Evolutionary conservation across 2,113 vertebrate species (phyloP), one percentile per base, ranked within the genome.

Genomic region (Ammodytes dubius): DNA sequence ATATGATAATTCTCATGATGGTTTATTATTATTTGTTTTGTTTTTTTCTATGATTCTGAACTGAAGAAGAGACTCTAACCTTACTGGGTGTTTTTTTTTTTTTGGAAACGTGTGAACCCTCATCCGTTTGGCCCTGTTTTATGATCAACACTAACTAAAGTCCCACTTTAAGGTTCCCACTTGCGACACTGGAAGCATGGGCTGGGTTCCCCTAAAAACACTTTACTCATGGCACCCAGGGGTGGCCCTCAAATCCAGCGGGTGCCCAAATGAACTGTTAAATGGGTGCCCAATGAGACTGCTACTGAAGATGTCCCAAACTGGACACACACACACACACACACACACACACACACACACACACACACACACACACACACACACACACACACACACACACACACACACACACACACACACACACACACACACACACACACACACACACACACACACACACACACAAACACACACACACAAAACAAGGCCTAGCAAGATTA

Each of bases 41-140:
- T 94, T 95, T 94, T 95, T 27, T 95, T 95, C 92, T 95, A 95
- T 90, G 64, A 88, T 77, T 91, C 84, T 90, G 87, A 94, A 87
- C 72, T 92, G 90, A 91, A 90, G 90, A 91, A 90, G 79, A 91
- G 88, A 92, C 86, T 89, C 81, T 84, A 77, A 89, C 86, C 78
- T 88, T 82, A 74, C 57, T 83, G 87, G 84, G 76, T 88, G 83
- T 88, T 84, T 90, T 89, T 70, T 88, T 27, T 27, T 27, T 27
- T 27, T 27, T 27, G 27, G 88, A 89, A 89, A 87, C 37, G 71
- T 77, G 86, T 90, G 90, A 93, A 87, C 83, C 77, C 86, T 90
- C 77, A 82, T 76, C 75, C 67, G 60, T 83, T 83, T 77, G 85
- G 82, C 74, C 27, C 79, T 84, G 85, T 82, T 85, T 69, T 83